Base-by-base conservation (phyloP, 1,140 invertebrate genomes). In the Aphelinus certus region DNA sequence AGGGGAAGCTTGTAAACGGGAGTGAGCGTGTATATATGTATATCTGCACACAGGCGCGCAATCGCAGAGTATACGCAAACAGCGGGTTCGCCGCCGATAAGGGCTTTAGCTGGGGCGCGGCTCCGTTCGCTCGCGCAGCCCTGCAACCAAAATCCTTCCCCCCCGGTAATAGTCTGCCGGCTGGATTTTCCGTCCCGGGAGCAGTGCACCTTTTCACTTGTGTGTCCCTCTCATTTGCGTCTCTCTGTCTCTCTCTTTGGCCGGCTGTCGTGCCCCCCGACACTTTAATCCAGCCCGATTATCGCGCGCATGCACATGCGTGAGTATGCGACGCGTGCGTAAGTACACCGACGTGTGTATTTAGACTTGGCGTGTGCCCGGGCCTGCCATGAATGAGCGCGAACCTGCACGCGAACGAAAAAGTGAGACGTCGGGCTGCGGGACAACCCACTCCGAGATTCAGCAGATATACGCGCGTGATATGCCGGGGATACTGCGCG, bases 251-350 rank as follows among this genome's bases (percentile, higher is more conserved):
- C 63, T 6, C 63, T 9, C 63, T 65, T 49, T 65, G 10, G 42
- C 7, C 65, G 68, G 9, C 68, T 74, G 71, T 72, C 71, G 67
- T 77, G 79, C 73, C 76, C 76, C 76, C 63, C 74, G 77, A 80
- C 76, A 78, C 79, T 79, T 80, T 80, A 80, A 80, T 80, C 77
- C 73, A 64, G 67, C 72, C 70, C 47, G 72, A 72, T 75, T 72
- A 78, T 70, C 71, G 75, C 68, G 68, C 72, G 68, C 49, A 76
- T 63, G 67, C 73, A 60, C 49, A 76, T 63, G 67, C 73, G 64
- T 58, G 72, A 75, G 76, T 75, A 77, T 78, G 65, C 74, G 76
- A 73, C n/a, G 48, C 61, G 10, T 10, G 48, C 72, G 76, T 76
- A 80, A 77, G 51, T 76, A 76, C 65, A 62, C 47, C 58, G 51